Percentiles rank a stretch among this genome's conserved stretches.
phyloP scores from a whole-genome alignment of 1,140 invertebrate species.

The Aricia agestis region DNA sequence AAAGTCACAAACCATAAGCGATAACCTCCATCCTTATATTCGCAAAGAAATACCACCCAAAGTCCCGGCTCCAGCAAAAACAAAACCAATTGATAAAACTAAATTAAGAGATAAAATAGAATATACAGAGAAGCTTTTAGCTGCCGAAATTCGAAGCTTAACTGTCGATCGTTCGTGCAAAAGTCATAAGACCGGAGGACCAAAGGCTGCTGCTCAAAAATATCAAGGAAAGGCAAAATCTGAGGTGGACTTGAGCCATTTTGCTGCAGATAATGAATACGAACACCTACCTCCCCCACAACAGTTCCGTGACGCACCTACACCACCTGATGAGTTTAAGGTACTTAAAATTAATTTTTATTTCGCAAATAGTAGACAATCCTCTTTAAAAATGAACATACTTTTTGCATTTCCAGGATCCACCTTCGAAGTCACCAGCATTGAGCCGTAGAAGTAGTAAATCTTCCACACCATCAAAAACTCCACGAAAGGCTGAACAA shows the following conservation, averaged over 20 bases:
- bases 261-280: constrained; percentile 79
- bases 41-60: constrained; percentile 69
- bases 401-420: constrained; percentile 51
- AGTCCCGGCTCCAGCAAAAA: constrained; percentile 40
- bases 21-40: constrained; percentile 72
- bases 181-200: constrained; percentile 45
- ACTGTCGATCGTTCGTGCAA: constrained; percentile 67
- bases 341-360: constrained; percentile 34
- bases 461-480: constrained; percentile 64
- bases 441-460: constrained; percentile 62
- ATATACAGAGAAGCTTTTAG: constrained; percentile 72
- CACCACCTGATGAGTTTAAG: constrained; percentile 83
- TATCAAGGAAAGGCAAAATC: constrained; percentile 77
- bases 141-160: constrained; percentile 70
- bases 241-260: constrained; percentile 73
- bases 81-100: constrained; percentile 52
- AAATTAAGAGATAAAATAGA: constrained; percentile 71
- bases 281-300: constrained; percentile 89
- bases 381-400: constrained; percentile 2
- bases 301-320: constrained; percentile 89
- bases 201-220: constrained; percentile 45
- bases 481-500: constrained; percentile 43
- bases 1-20: constrained; percentile 66
- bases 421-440: constrained; percentile 61
- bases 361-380: background rate